These are phyloP conservation scores for Lepidochrysops patricia DNA, from an alignment of 2,888 invertebrate genomes.

Conservation along the genomic window DNA sequence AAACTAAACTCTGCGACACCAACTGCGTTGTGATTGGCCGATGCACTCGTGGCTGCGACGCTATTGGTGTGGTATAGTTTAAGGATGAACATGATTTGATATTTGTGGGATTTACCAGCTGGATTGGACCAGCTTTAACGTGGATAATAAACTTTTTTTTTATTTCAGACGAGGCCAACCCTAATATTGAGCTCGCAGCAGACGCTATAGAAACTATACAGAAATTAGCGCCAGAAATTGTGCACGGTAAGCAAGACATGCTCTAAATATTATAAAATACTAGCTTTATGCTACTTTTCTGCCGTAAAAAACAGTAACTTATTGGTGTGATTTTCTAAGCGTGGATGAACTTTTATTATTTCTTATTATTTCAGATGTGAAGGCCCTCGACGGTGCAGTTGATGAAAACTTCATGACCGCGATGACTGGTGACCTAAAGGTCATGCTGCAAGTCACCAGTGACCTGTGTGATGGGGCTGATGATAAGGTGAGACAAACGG, in stretches of 20 bases:
- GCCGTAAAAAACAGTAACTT: too few relatives aligned
- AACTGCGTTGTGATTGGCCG: too few relatives aligned
- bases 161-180: slow-evolving; percentile 33
- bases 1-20: too few relatives aligned
- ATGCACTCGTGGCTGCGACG: too few relatives aligned
- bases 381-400: slow-evolving; percentile 14
- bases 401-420: slow-evolving; percentile 17
- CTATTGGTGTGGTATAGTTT: too few relatives aligned
- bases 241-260: slow-evolving; percentile 34
- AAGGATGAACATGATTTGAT: too few relatives aligned
- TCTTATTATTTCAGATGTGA: slow-evolving; percentile 20
- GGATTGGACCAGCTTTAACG: too few relatives aligned
- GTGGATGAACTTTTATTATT: too few relatives aligned
- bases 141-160: not conserved
- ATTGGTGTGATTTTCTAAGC: too few relatives aligned
- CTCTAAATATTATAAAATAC: too few relatives aligned
- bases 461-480: slow-evolving; percentile 16
- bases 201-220: slow-evolving; percentile 35
- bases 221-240: slow-evolving; percentile 37
- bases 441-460: slow-evolving; percentile 16
- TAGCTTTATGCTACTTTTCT: too few relatives aligned
- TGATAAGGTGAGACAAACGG: slow-evolving; percentile 12
- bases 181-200: slow-evolving; percentile 38
- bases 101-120: too few relatives aligned
- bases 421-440: slow-evolving; percentile 17